Percentiles rank a stretch among this genome's conserved stretches.
Conservation (phyloP, 2,113 vertebrate genomes). For the Tympanuchus pallidicinctus region DNA sequence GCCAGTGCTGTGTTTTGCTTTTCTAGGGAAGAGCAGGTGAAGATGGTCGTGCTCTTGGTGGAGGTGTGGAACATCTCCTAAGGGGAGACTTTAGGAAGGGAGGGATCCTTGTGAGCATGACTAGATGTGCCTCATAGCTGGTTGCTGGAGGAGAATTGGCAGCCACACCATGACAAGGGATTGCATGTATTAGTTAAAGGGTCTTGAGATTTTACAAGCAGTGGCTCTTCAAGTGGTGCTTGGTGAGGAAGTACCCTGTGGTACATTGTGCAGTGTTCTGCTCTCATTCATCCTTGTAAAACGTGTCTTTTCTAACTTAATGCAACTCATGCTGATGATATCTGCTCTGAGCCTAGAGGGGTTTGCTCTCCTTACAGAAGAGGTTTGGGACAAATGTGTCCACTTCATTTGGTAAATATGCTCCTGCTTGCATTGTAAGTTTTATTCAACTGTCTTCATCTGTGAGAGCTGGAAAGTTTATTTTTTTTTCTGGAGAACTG, state of each 20-base stretch:
- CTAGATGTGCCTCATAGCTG: neutral
- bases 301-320: rapidly evolving
- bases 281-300: neutral
- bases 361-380: neutral
- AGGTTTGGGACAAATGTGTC: neutral
- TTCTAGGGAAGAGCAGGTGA: neutral
- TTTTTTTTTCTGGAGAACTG: neutral
- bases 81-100: neutral
- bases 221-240: neutral
- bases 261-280: neutral
- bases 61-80: neutral
- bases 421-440: neutral
- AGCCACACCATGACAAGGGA: neutral
- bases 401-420: neutral
- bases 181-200: neutral
- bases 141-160: neutral
- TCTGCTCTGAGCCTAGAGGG: neutral
- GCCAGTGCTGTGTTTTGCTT: neutral
- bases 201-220: neutral
- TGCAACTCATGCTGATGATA: neutral
- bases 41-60: neutral
- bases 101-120: neutral
- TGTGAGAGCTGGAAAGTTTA: neutral
- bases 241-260: neutral
- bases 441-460: neutral